phyloP scores from a whole-genome alignment of 2,888 invertebrate species.

The Latheticus oryzae region DNA sequence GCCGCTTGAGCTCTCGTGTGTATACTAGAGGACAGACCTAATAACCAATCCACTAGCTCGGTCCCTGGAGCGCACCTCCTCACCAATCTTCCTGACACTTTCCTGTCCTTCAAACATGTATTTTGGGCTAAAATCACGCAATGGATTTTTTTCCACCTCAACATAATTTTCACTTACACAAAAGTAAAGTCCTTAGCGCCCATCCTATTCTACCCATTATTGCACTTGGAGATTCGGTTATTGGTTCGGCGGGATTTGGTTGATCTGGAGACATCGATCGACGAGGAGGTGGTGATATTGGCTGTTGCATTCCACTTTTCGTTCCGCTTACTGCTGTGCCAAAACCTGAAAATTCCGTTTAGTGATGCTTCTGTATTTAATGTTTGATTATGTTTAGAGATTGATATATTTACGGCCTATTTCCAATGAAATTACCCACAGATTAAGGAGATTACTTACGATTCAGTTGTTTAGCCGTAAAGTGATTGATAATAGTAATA shows the following conservation, averaged over 20 bases:
- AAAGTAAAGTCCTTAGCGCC: constrained; percentile 75
- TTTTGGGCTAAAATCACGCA: constrained; percentile 66
- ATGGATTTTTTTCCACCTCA: not conserved
- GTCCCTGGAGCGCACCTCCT: constrained; percentile 80
- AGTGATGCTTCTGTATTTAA: too few relatives aligned
- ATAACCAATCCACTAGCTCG: constrained; percentile 85
- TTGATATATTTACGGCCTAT: too few relatives aligned
- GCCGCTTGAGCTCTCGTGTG: constrained; percentile 78
- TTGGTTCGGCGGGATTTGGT: constrained; percentile 75
- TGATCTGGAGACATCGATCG: constrained; percentile 72
- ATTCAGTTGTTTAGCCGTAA: too few relatives aligned
- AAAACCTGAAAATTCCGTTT: constrained; percentile 68
- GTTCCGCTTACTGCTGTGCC: constrained; percentile 63
- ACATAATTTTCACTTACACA: constrained; percentile 70
- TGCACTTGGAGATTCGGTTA: constrained; percentile 76
- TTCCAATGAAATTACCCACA: too few relatives aligned
- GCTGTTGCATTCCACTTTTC: constrained; percentile 57
- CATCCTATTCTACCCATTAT: constrained; percentile 76
- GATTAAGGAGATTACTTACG: too few relatives aligned
- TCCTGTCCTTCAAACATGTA: constrained; percentile 65
- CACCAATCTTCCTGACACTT: constrained; percentile 72
- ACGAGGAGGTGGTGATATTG: constrained; percentile 69
- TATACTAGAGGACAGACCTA: constrained; percentile 73
- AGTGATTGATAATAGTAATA: too few relatives aligned
- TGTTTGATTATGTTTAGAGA: too few relatives aligned